These are phyloP conservation scores for Eidolon helvum DNA, from an alignment of 2,113 vertebrate genomes.

Conservation along the genomic window DNA sequence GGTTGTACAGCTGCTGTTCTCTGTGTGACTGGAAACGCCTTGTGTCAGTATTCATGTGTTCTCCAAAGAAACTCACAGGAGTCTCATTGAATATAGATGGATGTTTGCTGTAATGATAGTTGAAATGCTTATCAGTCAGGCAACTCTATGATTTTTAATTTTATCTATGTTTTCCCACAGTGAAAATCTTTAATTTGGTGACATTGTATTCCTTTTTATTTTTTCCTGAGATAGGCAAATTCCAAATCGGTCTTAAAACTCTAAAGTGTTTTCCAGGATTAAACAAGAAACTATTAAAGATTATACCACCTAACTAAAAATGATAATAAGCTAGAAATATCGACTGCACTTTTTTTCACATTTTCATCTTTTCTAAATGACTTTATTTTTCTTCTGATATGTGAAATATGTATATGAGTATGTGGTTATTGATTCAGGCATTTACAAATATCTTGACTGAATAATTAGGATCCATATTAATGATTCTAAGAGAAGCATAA, in stretches of 20 bases:
- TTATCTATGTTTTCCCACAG: constrained; percentile 67
- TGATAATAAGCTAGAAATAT: not conserved
- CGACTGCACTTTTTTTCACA: not conserved
- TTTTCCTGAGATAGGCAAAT: constrained; percentile 64
- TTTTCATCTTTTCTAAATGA: constrained; percentile 60
- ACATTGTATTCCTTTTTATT: constrained; percentile 30
- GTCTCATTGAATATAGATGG: constrained; percentile 68
- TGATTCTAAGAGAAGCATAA: constrained; percentile 25
- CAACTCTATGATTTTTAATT: constrained; percentile 77
- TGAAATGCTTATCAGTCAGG: constrained; percentile 78
- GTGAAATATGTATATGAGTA: not conserved
- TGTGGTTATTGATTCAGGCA: constrained; percentile 30
- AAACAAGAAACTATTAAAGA: constrained; percentile 74
- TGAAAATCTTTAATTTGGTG: constrained; percentile 71
- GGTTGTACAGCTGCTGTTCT: not conserved
- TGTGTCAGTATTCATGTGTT: not conserved
- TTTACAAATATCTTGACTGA: constrained; percentile 41
- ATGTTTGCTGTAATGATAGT: constrained; percentile 38
- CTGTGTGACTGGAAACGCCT: not conserved
- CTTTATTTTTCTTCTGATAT: constrained; percentile 36
- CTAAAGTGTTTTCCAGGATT: constrained; percentile 61
- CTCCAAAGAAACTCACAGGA: constrained; percentile 54
- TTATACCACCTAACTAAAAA: constrained; percentile 16
- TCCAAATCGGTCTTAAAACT: constrained; percentile 66
- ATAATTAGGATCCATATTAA: constrained; percentile 29